Base-by-base conservation (phyloP, 2,113 vertebrate genomes). In the Charina bottae region DNA sequence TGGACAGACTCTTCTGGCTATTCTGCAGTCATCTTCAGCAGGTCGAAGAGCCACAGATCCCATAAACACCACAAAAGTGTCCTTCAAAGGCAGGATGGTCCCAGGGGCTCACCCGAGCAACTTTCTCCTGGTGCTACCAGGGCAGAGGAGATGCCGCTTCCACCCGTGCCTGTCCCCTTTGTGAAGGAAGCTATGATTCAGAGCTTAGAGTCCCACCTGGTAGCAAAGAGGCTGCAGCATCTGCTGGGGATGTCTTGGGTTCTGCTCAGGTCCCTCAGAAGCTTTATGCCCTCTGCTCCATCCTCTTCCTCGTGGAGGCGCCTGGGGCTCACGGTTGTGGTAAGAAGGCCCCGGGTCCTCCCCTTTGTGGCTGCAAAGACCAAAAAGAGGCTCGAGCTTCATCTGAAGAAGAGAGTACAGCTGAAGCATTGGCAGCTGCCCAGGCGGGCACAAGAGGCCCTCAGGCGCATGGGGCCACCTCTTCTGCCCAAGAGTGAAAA, bases 381-480 rank as follows among this genome's bases (percentile, higher is more conserved):
- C 55, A 90, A 56, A n/a, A 84, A 28, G 17, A 59, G 83, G 42
- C 62, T 94, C 24, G 93, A 94, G 89, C n/a, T 49, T 59, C 91
- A 94, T n/a, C 33, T 85, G n/a, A 62, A 89, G n/a, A 89, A 85
- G 42, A 92, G 64, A 86, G 54, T 92, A 2, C 85, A 59, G 0
- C 49, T 87, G 28, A 58, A 90, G 59, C 60, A 10, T 11, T 88
- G 64, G 64, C 68, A 87, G 10, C 78, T 94, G 4, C 93, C 93
- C 17, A 55, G 17, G 58, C 59, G 12, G 46, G 83, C 92, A 2
- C 89, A 90, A 64, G 54, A 13, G 11, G 62, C 89, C 42, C 83
- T 94, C 49, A 88, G 72, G 8, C 58, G 58, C 15, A 49, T 89
- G 91, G 88, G 9, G 72, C 72, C 72, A 0, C 17, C 86, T 19